Evolutionary conservation across 2,797 vertebrate genomes (phyloP), one percentile per base, ranked within the genome.

Genomic region (Argentina silus): DNA sequence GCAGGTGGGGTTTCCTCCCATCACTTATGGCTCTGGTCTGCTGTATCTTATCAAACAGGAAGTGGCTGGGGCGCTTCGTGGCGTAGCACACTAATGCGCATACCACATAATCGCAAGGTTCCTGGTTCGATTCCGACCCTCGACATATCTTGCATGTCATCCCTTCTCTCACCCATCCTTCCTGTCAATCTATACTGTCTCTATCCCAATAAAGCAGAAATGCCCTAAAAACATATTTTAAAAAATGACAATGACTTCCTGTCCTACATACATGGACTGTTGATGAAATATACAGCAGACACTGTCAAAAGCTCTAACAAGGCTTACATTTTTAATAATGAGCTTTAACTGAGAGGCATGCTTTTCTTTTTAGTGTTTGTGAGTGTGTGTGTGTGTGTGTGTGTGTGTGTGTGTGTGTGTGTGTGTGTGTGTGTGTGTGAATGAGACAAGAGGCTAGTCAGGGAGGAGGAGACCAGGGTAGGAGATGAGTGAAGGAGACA

Each of bases 231-330:
- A n/a, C n/a, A n/a, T n/a, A n/a, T n/a, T n/a, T n/a, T n/a, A n/a
- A n/a, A n/a, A n/a, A n/a, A n/a, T n/a, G n/a, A n/a, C 47, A 81
- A 75, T 42, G 74, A 77, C 80, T 87, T 92, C 89, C 86, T 91
- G 84, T 80, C 83, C 87, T 80, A 72, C 57, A 74, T 83, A 83
- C 78, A 69, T 79, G 48, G 12, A 79, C 70, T 85, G 72, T 87
- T 81, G 82, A 92, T 93, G 8, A 93, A 93, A 91, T 86, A 92
- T 93, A 91, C 69, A 93, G 79, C 43, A 48, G 81, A 85, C 82
- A 76, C 78, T 78, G 83, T 78, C 76, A 72, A 81, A 80, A 86
- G 81, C 85, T 81, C 83, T 63, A 83, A 71, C 79, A 78, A 23
- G 42, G 50, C 78, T 91, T 92, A 0, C 68, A 90, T 90, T 83